Evolutionary conservation across 2,888 invertebrate species (phyloP), one percentile per base, ranked within the genome.

Genomic region (Chaitophorus viminalis): DNA sequence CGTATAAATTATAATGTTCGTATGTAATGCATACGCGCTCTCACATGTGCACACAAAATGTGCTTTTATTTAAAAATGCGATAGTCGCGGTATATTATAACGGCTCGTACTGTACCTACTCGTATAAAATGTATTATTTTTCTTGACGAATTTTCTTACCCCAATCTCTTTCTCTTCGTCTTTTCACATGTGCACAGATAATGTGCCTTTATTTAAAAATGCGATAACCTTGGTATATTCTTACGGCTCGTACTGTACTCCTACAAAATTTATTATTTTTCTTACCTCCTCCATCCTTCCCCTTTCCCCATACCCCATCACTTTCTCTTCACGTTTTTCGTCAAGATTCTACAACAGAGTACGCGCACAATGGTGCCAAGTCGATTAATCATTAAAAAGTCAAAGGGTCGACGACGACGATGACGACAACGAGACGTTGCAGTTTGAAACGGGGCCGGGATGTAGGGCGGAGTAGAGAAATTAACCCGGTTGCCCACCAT

Each of bases 301-400:
- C 17, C 39, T 75, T 11, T 6, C 6, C 29, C 29, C 46, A 14
- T 36, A 54, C n/a, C n/a, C n/a, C n/a, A n/a, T n/a, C n/a, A n/a
- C n/a, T n/a, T n/a, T 75, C 60, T 33, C 2, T 54, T 83, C 25
- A 60, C 54, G 36, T 83, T 83, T 60, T 83, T 83, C 83, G 60
- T 60, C 39, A 21, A 29, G 74, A 46, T 60, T 74, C 29, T 36
- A 29, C 83, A 39, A 25, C 36, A 29, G 46, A n/a, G n/a, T n/a
- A n/a, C 31, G 39, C 39, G 21, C 60, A 79, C 86, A 72, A 86
- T 78, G 78, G 79, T 33, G 74, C 74, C 29, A 46, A 87, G 87
- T 75, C 87, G 79, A 87, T 87, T 81, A 87, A 87, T 87, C 87
- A 81, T 81, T 79, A 87, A 87, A 87, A 87, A 87, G 87, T 81